Evolutionary conservation across 2,797 vertebrate species (phyloP), one percentile per base, ranked within the genome.

Genomic region (Aselliscus stoliczkanus): DNA sequence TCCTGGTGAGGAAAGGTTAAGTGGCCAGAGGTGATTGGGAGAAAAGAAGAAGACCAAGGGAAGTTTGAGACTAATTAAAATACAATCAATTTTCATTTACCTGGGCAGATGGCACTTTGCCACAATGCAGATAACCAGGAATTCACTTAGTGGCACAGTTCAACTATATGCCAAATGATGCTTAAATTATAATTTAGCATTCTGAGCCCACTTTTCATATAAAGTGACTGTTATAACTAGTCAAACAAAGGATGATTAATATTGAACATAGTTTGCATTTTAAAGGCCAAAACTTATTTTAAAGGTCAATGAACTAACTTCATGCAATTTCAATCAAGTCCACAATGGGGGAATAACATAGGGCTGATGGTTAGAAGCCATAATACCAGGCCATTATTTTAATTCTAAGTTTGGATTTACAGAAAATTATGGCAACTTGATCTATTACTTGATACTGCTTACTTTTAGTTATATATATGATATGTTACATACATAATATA

Each of bases 171-270:
- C 65, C 79, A 96, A 91, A 92, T 79, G 52, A 82, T 44, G 25
- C 82, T 95, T 91, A 93, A 94, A 90, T 92, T 82, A 77, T 76
- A 92, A 90, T 75, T 83, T 90, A 52, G 34, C 50, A 88, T 92
- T 64, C 39, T 52, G 65, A 94, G 29, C 25, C 37, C 25, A 54
- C 67, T 95, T 92, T 84, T 84, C 52, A 81, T 81, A 65, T 84
- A 70, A 76, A 94, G 58, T 88, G 31, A 84, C 5, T 50, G 1
- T 82, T 65, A 56, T 7, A 64, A 65, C 20, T 88, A 89, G 47
- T 84, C 47, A 90, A 87, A 60, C 42, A 69, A 97, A 84, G 21
- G 50, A 44, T 82, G 14, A 88, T 93, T 90, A 81, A 50, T 93
- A 77, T 65, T 60, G 50, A 82, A 60, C 93, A 69, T 25, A 93